These are phyloP conservation scores for Chionoecetes opilio DNA, from an alignment of 1,140 invertebrate genomes.

Conservation along the genomic window DNA sequence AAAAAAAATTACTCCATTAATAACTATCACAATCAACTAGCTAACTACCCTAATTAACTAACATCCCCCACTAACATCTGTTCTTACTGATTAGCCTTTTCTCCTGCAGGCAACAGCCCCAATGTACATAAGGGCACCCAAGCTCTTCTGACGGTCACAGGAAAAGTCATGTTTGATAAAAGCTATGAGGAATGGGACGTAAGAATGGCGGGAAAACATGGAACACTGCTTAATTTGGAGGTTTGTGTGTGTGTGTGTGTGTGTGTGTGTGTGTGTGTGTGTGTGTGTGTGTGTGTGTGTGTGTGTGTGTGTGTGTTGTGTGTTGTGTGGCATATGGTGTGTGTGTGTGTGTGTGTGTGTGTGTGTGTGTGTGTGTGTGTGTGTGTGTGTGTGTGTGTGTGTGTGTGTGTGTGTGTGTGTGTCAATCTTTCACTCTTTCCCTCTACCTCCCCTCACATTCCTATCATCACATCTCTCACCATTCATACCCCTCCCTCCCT, in stretches of 20 bases:
- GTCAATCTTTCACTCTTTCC: too few relatives aligned
- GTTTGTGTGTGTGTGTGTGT: slow-evolving; percentile 75
- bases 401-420: not conserved
- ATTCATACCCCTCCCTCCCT: too few relatives aligned
- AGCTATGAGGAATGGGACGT: slow-evolving; percentile 85
- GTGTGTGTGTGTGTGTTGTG: slow-evolving; percentile 1
- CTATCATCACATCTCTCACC: too few relatives aligned
- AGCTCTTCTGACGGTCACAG: slow-evolving; percentile 83
- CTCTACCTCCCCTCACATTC: too few relatives aligned
- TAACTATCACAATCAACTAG: too few relatives aligned
- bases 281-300: not conserved
- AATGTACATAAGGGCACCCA: slow-evolving; percentile 86
- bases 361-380: not conserved
- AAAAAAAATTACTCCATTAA: not conserved
- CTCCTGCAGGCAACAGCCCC: slow-evolving; percentile 85
- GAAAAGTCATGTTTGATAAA: slow-evolving; percentile 83
- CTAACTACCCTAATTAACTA: not conserved
- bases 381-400: slow-evolving; percentile 3
- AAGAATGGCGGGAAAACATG: slow-evolving; percentile 84
- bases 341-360: slow-evolving; percentile 73
- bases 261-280: not conserved
- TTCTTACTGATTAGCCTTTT: not conserved
- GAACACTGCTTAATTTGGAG: slow-evolving; percentile 85
- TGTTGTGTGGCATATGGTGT: not conserved
- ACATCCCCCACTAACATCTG: not conserved